A percentile compares a stretch with the other conserved stretches of the same genome.
Conservation (phyloP, 1,140 invertebrate genomes). For the Drosophila carrolli region DNA sequence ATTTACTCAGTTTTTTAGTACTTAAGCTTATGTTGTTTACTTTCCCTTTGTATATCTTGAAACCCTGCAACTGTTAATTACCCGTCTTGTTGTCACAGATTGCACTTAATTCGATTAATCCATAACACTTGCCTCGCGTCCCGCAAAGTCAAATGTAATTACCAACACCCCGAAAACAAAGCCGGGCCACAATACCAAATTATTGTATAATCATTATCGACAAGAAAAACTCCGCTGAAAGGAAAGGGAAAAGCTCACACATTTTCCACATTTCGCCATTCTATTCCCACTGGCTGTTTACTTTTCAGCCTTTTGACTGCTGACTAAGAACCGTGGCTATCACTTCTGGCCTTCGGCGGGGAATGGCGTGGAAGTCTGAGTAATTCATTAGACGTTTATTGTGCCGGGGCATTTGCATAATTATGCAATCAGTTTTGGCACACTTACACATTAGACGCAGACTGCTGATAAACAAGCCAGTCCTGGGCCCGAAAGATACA, state of each 20-base stretch:
- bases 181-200: slow-evolving; percentile 63
- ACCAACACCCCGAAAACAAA: slow-evolving; percentile 30
- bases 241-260: background rate
- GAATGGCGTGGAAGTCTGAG: slow-evolving; percentile 31
- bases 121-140: slow-evolving; percentile 21
- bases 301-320: slow-evolving; percentile 27
- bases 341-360: slow-evolving; percentile 22
- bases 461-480: slow-evolving; percentile 70
- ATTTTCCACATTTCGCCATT: background rate
- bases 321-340: slow-evolving; percentile 43
- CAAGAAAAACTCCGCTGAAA: slow-evolving; percentile 12
- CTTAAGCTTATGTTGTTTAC: no score
- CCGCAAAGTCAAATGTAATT: slow-evolving; percentile 47
- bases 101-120: slow-evolving; percentile 59
- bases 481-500: slow-evolving; percentile 35
- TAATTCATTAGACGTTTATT: slow-evolving; percentile 80
- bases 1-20: no score
- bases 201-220: slow-evolving; percentile 68
- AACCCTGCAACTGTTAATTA: slow-evolving; percentile 55
- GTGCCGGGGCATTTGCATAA: slow-evolving; percentile 74
- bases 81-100: slow-evolving; percentile 27
- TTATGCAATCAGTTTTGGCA: slow-evolving; percentile 82
- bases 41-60: background rate
- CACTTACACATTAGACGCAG: slow-evolving; percentile 80
- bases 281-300: slow-evolving; percentile 1